These are phyloP conservation scores for Etheostoma nigrum DNA, from an alignment of 2,797 vertebrate genomes.

Conservation along the genomic window DNA sequence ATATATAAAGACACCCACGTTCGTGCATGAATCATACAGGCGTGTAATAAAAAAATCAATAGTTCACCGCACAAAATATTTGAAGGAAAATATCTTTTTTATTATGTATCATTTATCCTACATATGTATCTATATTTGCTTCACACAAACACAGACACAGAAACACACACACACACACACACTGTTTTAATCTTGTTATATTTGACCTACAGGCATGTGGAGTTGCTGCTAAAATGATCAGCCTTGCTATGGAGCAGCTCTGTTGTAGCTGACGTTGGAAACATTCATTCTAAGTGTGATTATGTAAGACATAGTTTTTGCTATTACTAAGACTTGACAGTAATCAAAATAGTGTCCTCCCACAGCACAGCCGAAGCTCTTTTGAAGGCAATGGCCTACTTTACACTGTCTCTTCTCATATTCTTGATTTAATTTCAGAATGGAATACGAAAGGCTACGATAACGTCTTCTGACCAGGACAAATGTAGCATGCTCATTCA, in stretches of 20 bases:
- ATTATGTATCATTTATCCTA: not conserved
- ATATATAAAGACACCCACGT: not conserved
- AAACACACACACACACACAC: not conserved
- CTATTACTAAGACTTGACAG: constrained; percentile 74
- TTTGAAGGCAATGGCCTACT: constrained; percentile 76
- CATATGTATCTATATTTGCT: not conserved
- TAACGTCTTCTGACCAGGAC: constrained; percentile 67
- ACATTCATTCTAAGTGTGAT: constrained; percentile 71
- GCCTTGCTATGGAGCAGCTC: constrained; percentile 30
- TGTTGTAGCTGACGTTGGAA: constrained; percentile 58
- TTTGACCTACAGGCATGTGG: constrained; percentile 41
- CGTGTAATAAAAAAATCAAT: not conserved
- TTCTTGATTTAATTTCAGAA: constrained; percentile 72
- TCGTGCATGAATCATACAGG: not conserved
- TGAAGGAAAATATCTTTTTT: not conserved
- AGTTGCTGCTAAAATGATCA: constrained; percentile 52
- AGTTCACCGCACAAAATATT: not conserved
- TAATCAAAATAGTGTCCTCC: constrained; percentile 82
- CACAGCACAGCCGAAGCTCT: constrained; percentile 68
- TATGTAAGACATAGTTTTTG: constrained; percentile 75
- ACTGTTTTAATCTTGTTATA: constrained; percentile 26
- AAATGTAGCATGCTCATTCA: constrained; percentile 58
- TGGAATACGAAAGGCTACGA: constrained; percentile 54
- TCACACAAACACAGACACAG: not conserved
- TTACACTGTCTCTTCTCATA: constrained; percentile 62